Conservation (phyloP, 2,113 vertebrate genomes). For the Gymnobelideus leadbeateri region DNA sequence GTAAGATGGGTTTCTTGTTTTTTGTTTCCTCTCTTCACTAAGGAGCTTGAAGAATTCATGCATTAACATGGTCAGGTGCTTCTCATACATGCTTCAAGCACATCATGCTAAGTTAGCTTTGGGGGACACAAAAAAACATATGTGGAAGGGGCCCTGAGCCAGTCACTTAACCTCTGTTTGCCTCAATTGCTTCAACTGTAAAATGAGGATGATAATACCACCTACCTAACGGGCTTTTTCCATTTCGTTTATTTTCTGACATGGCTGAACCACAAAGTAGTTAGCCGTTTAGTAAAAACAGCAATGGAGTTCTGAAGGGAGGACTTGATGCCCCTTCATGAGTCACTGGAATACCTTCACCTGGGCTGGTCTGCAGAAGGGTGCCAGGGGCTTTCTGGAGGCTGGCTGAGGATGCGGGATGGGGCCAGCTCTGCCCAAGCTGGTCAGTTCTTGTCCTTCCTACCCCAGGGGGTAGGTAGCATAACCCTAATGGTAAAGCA, state of each 20-base stretch:
- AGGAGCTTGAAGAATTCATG: not conserved
- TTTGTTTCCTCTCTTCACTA: not conserved
- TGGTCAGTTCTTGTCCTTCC: not conserved
- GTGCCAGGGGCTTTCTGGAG: not conserved
- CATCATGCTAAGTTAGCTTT: not conserved
- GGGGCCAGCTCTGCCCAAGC: too few relatives aligned
- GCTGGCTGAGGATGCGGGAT: not conserved
- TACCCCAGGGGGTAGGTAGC: not conserved
- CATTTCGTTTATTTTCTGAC: not conserved
- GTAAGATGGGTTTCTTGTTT: not conserved
- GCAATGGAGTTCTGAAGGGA: constrained; percentile 64
- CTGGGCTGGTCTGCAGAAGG: constrained; percentile 64
- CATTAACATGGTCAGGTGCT: too few relatives aligned
- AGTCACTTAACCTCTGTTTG: not conserved
- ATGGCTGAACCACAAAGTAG: constrained; percentile 68
- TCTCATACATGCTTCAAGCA: not conserved
- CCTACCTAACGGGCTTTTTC: not conserved
- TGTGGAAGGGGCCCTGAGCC: not conserved
- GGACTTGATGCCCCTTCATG: constrained; percentile 68
- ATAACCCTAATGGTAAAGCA: not conserved
- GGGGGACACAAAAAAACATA: not conserved
- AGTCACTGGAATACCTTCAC: constrained; percentile 73
- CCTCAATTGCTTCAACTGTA: not conserved
- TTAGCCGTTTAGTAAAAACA: constrained; percentile 76
- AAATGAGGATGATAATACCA: not conserved